Evolutionary conservation across 2,113 vertebrate species (phyloP).

Genomic region (Lophochroa leadbeateri): DNA sequence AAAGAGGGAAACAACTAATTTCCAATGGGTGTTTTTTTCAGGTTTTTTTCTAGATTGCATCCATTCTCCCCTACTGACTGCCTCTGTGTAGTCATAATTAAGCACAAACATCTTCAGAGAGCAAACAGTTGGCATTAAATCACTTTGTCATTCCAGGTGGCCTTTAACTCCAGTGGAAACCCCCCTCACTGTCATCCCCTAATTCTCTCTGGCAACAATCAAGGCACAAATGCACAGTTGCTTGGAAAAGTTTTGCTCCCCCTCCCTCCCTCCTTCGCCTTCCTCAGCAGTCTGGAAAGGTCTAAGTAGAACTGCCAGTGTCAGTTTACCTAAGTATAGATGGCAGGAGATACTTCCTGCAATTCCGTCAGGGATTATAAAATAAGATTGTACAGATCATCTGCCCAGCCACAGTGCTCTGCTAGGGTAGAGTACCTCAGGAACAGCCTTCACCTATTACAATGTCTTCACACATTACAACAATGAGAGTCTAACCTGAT

Average conservation of each 20-base stretch:
- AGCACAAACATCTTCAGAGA: not conserved
- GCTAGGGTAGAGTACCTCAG: not conserved
- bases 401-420: not conserved
- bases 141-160: not conserved
- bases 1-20: not conserved
- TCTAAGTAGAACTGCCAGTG: not conserved
- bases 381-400: not conserved
- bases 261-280: not conserved
- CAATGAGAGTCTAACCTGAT: not conserved
- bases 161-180: not conserved
- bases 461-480: not conserved
- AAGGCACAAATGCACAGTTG: not conserved
- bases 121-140: not conserved
- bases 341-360: not conserved
- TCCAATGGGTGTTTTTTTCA: not conserved
- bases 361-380: not conserved
- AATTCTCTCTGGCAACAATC: not conserved
- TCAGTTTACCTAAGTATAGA: not conserved
- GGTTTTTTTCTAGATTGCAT: not conserved
- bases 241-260: not conserved
- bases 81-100: not conserved
- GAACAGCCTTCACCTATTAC: not conserved
- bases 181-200: not conserved
- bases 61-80: not conserved
- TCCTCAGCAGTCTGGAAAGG: not conserved